Percentiles rank a stretch among this genome's conserved stretches.
These are phyloP conservation scores for Papilio polyxenes DNA, from an alignment of 1,140 invertebrate species.

Conservation along the genomic window DNA sequence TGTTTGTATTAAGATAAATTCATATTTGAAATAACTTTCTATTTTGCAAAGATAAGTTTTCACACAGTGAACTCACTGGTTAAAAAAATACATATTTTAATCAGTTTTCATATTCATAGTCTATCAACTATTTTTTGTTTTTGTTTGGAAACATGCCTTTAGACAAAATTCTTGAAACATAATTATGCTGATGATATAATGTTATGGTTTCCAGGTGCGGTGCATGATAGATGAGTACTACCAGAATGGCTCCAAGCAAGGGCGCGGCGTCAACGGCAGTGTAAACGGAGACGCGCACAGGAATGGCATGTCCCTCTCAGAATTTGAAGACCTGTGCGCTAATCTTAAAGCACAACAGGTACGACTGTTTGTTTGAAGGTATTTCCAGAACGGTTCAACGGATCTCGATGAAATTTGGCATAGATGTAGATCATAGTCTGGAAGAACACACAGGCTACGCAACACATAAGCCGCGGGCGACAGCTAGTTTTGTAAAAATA, in stretches of 20 bases:
- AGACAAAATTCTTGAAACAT: too few relatives aligned
- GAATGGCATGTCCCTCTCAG: constrained; percentile 88
- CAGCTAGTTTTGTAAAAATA: too few relatives aligned
- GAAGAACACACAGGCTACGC: too few relatives aligned
- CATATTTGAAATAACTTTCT: constrained; percentile 28
- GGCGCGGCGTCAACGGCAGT: constrained; percentile 70
- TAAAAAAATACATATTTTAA: too few relatives aligned
- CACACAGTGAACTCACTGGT: background rate
- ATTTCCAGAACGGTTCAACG: too few relatives aligned
- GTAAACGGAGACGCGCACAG: constrained; percentile 83
- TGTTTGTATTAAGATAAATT: background rate
- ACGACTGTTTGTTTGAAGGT: constrained; percentile 43
- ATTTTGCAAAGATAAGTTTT: background rate
- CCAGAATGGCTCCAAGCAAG: constrained; percentile 80
- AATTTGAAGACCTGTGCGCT: constrained; percentile 95
- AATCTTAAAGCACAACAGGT: constrained; percentile 95
- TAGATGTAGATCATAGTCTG: too few relatives aligned
- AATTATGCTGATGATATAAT: background rate
- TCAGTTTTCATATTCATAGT: too few relatives aligned
- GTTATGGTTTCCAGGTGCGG: constrained; percentile 83
- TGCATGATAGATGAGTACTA: constrained; percentile 94
- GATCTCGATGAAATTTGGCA: too few relatives aligned
- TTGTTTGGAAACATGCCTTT: too few relatives aligned
- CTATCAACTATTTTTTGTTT: too few relatives aligned
- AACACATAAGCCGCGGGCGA: too few relatives aligned